These are phyloP conservation scores for Reticulitermes speratus DNA, from an alignment of 1,140 invertebrate genomes.

Conservation along the genomic window DNA sequence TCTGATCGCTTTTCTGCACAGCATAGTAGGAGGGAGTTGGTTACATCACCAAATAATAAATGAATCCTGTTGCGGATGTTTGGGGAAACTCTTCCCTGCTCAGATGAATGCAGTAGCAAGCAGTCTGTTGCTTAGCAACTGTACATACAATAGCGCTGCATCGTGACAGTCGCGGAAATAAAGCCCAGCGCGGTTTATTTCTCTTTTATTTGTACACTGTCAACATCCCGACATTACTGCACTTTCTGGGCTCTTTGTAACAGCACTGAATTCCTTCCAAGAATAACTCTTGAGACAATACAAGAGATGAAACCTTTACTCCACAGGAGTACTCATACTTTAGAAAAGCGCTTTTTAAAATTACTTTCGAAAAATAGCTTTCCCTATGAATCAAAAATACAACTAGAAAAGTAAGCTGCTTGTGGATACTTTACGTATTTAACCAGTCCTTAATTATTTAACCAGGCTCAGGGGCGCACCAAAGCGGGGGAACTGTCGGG, in stretches of 20 bases:
- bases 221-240: neutral
- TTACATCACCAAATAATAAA: constrained; percentile 17
- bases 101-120: neutral
- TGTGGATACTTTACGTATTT: too few species aligned
- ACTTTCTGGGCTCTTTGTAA: neutral
- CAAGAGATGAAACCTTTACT: too few species aligned
- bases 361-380: too few species aligned
- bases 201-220: neutral
- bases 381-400: too few species aligned
- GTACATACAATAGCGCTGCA: constrained; percentile 10
- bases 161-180: constrained; percentile 8
- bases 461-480: too few species aligned
- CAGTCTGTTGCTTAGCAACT: neutral
- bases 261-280: neutral
- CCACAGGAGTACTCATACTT: too few species aligned
- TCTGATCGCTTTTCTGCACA: neutral
- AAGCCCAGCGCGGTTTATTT: constrained; percentile 4
- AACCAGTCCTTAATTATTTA: too few species aligned
- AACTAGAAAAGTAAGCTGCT: too few species aligned
- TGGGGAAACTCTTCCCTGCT: constrained; percentile 13
- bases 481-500: too few species aligned
- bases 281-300: too few species aligned
- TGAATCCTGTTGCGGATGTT: constrained; percentile 7
- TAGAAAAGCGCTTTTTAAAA: too few species aligned
- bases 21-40: neutral